These are phyloP conservation scores for Darevskia mixta DNA, from an alignment of 2,797 vertebrate genomes.

Conservation along the genomic window DNA sequence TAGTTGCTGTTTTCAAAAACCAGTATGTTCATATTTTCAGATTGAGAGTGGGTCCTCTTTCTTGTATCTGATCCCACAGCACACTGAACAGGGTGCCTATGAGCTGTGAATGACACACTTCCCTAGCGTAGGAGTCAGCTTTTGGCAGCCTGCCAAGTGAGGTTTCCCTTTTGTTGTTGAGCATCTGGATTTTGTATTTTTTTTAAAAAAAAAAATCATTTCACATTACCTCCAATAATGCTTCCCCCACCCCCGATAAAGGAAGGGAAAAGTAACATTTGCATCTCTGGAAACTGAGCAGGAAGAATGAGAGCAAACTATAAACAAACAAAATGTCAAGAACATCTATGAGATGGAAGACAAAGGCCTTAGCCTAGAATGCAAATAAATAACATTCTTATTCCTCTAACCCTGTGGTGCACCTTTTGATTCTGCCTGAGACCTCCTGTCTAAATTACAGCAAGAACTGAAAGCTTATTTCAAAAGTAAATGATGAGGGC, in stretches of 20 bases:
- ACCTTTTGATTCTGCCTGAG: neutral
- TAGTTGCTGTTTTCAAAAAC: too few relatives aligned
- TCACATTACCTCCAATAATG: neutral
- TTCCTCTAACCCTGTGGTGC: slow-evolving; percentile 7
- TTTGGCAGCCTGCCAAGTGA: neutral
- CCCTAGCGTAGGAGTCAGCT: neutral
- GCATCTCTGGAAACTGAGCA: neutral
- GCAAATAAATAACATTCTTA: neutral
- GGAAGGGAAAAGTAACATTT: slow-evolving; percentile 18
- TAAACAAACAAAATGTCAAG: slow-evolving; percentile 36
- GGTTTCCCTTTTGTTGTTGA: neutral
- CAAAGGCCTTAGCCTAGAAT: slow-evolving; percentile 4
- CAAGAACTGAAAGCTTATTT: slow-evolving; percentile 25
- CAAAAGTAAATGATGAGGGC: neutral
- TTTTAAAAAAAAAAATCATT: neutral
- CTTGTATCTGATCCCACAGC: neutral
- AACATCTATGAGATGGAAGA: slow-evolving; percentile 15
- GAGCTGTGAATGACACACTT: neutral
- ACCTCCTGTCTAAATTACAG: neutral
- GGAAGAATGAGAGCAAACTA: neutral
- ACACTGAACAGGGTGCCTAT: neutral
- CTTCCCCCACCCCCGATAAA: too few relatives aligned
- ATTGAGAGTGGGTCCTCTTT: too few relatives aligned
- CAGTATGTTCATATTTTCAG: too few relatives aligned
- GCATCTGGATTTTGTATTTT: neutral